A percentile compares a stretch with the other conserved stretches of the same genome.
Evolutionary conservation across 92 coral and sea anemone species (phyloP).

Genomic region (Paragorgia papillata): DNA sequence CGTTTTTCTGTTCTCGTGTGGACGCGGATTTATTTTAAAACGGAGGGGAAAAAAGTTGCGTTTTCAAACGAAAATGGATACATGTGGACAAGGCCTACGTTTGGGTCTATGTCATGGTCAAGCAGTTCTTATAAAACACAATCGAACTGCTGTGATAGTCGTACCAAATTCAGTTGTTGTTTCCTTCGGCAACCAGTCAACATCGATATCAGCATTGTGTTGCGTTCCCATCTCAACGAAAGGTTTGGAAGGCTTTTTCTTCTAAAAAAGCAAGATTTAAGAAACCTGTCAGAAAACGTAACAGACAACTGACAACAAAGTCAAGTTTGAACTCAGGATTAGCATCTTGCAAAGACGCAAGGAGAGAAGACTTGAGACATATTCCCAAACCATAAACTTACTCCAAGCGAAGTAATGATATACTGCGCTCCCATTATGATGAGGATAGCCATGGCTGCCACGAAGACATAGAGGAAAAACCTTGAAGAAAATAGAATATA

Average conservation of each 20-base stretch:
- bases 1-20: too few species aligned
- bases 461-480: slow-evolving; percentile 94
- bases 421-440: slow-evolving; percentile 90
- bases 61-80: too few species aligned
- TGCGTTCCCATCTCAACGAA: slow-evolving; percentile 95
- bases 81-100: too few species aligned
- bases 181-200: slow-evolving; percentile 99
- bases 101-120: too few species aligned
- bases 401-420: slow-evolving; percentile 83
- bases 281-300: too few species aligned
- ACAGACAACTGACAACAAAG: too few species aligned
- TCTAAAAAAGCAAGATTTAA: slow-evolving; percentile 59
- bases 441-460: slow-evolving; percentile 81
- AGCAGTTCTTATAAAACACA: neutral
- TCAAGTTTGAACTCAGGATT: neutral
- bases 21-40: too few species aligned
- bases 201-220: slow-evolving; percentile 86
- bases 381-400: slow-evolving; percentile 1
- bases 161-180: slow-evolving; percentile 96
- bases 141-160: neutral
- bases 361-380: neutral
- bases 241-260: slow-evolving; percentile 77
- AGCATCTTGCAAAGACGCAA: neutral
- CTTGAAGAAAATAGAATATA: slow-evolving; percentile 34
- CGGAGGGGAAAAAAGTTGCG: too few species aligned